Evolutionary conservation across 2,888 invertebrate genomes (phyloP), one percentile per base, ranked within the genome.

Genomic region (Capitulum mitella): DNA sequence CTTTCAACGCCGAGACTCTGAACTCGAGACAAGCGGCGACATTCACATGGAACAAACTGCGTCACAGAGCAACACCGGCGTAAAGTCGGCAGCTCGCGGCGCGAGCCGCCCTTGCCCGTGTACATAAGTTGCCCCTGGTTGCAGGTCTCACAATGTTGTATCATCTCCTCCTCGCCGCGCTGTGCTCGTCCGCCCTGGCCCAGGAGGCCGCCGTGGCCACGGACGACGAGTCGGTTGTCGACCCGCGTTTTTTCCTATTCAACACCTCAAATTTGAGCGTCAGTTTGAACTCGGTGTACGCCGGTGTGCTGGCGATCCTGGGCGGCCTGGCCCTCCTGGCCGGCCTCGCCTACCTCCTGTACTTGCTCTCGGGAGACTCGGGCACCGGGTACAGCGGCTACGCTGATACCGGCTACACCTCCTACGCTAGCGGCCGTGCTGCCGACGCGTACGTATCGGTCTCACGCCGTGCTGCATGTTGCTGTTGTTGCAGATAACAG

Each of bases 401-500:
- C 46, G n/a, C 64, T 29, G 64, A 64, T 10, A 75, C 75, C 10
- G 76, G 76, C n/a, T 76, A 76, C 76, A 76, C 76, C 46, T 46
- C 46, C 76, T 76, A 76, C 46, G 43, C 76, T 5, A 43, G 76
- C 43, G 76, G 46, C 3, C 76, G 76, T 16, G n/a, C 76, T 2
- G 70, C 70, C 37, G 3, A 70, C 5, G n/a, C 76, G 76, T 76
- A 76, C 76, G 76, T 76, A 76, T 6, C 19, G 29, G 10, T 16
- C 34, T n/a, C 40, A n/a, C 58, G 10, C 29, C n/a, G 46, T 19
- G 46, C 8, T 19, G n/a, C 46, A 48, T 16, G 46, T 16, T 37
- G 29, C 29, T 46, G 76, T 76, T 76, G 70, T 76, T 76, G 76
- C 76, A 76, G 76, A 76, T 76, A 43, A 76, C 76, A 76, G 46